Percentiles rank a stretch among this genome's conserved stretches.
Evolutionary conservation across 1,140 invertebrate species (phyloP).

Genomic region (Anadara kagoshimensis): DNA sequence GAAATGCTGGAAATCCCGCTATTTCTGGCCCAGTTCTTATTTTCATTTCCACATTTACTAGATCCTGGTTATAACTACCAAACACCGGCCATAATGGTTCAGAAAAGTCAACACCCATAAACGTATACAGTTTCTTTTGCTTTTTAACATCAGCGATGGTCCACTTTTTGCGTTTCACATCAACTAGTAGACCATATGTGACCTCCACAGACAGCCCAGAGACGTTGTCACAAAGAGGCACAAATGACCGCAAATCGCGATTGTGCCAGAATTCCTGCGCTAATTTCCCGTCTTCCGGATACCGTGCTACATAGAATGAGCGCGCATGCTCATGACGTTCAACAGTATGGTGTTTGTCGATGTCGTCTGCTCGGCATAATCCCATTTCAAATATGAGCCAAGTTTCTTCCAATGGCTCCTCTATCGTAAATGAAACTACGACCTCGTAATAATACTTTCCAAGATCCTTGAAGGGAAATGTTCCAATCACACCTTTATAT

Average conservation of each 20-base stretch:
- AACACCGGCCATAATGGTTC: conserved; percentile 50
- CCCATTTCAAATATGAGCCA: conserved; percentile 57
- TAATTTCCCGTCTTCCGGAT: conserved; percentile 53
- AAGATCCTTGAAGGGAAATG: conserved; percentile 39
- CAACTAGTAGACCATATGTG: conserved; percentile 49
- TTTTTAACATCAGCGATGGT: conserved; percentile 44
- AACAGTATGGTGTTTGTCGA: conserved; percentile 54
- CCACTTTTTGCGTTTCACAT: conserved; percentile 47
- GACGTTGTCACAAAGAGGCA: conserved; percentile 46
- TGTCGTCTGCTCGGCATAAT: conserved; percentile 46
- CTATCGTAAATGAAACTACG: conserved; percentile 47
- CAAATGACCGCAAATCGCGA: conserved; percentile 44
- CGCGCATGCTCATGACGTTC: conserved; percentile 52
- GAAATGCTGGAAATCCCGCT: conserved; percentile 43
- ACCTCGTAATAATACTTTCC: conserved; percentile 54
- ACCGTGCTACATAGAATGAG: conserved; percentile 55
- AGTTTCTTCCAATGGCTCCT: conserved; percentile 52
- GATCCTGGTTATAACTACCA: conserved; percentile 54
- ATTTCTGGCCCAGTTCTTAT: conserved; percentile 52
- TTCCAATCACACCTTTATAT: conserved; percentile 53
- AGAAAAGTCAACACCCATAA: conserved; percentile 43
- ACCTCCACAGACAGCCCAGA: conserved; percentile 44
- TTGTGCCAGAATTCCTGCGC: conserved; percentile 58
- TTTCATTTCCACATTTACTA: conserved; percentile 53
- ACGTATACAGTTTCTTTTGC: conserved; percentile 47